A percentile compares a stretch with the other conserved stretches of the same genome.
Evolutionary conservation across 2,888 invertebrate genomes (phyloP).

Genomic region (Cryptophagus acutangulus): DNA sequence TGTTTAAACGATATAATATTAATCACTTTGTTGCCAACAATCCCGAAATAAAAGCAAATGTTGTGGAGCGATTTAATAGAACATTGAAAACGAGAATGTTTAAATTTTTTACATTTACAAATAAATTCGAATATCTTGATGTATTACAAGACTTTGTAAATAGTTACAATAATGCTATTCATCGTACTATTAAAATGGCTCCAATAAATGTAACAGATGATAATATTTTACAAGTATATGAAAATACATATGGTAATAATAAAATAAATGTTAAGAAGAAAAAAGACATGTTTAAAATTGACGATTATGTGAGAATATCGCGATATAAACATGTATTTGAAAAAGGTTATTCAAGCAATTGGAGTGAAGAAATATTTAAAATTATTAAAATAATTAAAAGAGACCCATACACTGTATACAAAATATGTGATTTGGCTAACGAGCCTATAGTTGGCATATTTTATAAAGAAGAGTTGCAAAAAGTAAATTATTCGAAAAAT

Average conservation of each 20-base stretch:
- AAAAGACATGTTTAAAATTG: not conserved
- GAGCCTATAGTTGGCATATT: no score
- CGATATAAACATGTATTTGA: not conserved
- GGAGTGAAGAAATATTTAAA: no score
- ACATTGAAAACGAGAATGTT: conserved; percentile 2
- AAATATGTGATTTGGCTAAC: not conserved
- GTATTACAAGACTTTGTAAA: no score
- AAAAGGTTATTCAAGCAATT: no score
- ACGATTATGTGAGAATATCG: not conserved
- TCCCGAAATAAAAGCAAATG: no score
- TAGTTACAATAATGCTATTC: no score
- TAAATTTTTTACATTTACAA: conserved; percentile 1
- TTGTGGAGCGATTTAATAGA: no score
- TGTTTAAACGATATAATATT: not conserved
- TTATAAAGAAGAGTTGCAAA: no score
- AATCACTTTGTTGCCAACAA: no score
- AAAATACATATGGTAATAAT: not conserved
- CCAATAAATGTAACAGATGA: no score
- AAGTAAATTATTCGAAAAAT: no score
- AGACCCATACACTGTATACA: not conserved
- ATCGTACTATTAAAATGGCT: conserved; percentile 3
- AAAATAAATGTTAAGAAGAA: not conserved
- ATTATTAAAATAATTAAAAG: not conserved
- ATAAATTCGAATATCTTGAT: not conserved
- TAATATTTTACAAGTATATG: no score